Conservation (phyloP, 2,888 invertebrate species). For the Macrophya alboannulata region DNA sequence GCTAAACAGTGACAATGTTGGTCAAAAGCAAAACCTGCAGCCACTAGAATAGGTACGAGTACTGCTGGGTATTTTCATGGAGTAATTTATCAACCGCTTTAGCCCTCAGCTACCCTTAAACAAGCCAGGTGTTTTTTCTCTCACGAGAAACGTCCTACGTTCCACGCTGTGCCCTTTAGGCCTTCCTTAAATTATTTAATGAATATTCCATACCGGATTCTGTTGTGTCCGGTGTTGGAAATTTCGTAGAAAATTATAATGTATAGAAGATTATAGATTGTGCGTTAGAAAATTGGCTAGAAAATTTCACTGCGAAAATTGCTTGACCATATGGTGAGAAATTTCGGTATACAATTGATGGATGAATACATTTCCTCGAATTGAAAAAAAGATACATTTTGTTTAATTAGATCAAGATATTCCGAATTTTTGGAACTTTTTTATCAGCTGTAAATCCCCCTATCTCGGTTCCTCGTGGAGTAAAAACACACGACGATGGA, state of each 20-base stretch:
- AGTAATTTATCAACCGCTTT: constrained; percentile 59
- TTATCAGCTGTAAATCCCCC: not conserved
- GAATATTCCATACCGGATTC: constrained; percentile 59
- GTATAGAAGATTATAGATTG: not conserved
- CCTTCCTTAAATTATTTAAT: constrained; percentile 61
- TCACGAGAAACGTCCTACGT: constrained; percentile 45
- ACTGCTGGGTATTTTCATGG: constrained; percentile 14
- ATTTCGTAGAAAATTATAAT: not conserved
- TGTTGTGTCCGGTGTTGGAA: not conserved
- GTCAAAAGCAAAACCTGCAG: not conserved
- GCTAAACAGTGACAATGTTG: not conserved
- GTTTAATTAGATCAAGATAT: not conserved
- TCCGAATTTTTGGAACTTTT: not conserved
- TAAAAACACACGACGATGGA: constrained; percentile 39
- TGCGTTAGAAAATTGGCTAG: not conserved
- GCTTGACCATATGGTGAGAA: not conserved
- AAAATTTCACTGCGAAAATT: not conserved
- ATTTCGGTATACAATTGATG: not conserved
- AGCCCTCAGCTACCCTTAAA: constrained; percentile 16
- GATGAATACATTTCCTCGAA: not conserved
- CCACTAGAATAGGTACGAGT: not conserved
- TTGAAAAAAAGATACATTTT: not conserved
- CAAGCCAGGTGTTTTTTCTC: constrained; percentile 55
- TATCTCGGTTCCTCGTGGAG: not conserved
- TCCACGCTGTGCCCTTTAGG: constrained; percentile 55